Conservation (phyloP, 35 echinoderm and acorn worm genomes). For the Apostichopus parvimensis region DNA sequence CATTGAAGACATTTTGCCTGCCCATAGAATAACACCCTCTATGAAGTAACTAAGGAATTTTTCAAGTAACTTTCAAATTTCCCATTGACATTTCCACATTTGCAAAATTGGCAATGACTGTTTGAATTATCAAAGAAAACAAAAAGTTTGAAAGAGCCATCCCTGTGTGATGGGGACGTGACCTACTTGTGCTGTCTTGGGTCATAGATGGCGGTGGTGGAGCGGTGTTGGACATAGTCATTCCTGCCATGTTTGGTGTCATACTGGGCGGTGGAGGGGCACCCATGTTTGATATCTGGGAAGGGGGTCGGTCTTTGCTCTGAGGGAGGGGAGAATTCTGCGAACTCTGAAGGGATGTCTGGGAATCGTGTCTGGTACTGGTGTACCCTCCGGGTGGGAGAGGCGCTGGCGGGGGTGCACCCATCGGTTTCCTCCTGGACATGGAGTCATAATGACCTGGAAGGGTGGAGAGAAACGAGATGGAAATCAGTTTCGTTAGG, state of each 20-base stretch:
- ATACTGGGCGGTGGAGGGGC: slow-evolving; percentile 62
- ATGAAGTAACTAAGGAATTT: too few species aligned
- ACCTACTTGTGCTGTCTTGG: slow-evolving; percentile 27
- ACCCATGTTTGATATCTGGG: slow-evolving; percentile 46
- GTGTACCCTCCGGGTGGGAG: slow-evolving; percentile 19
- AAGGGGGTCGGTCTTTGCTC: slow-evolving; percentile 1
- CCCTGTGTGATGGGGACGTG: background rate
- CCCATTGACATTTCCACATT: too few species aligned
- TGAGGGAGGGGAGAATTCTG: slow-evolving; percentile 9
- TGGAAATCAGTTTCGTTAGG: too few species aligned
- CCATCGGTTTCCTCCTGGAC: slow-evolving; percentile 43
- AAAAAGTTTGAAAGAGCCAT: too few species aligned
- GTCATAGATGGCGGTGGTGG: slow-evolving; percentile 56
- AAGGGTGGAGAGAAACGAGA: background rate
- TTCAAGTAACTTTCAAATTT: too few species aligned
- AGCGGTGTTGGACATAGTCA: background rate
- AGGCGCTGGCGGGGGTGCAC: slow-evolving; percentile 34
- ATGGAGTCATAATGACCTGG: slow-evolving; percentile 28
- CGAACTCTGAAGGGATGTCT: slow-evolving; percentile 31
- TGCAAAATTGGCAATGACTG: too few species aligned
- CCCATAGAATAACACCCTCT: too few species aligned
- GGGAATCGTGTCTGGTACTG: slow-evolving; percentile 38
- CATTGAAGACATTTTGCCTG: too few species aligned
- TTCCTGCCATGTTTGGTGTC: slow-evolving; percentile 54
- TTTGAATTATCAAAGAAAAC: too few species aligned